These are phyloP conservation scores for Gymnopithys bicolor DNA, from an alignment of 2,797 vertebrate species.

Conservation along the genomic window DNA sequence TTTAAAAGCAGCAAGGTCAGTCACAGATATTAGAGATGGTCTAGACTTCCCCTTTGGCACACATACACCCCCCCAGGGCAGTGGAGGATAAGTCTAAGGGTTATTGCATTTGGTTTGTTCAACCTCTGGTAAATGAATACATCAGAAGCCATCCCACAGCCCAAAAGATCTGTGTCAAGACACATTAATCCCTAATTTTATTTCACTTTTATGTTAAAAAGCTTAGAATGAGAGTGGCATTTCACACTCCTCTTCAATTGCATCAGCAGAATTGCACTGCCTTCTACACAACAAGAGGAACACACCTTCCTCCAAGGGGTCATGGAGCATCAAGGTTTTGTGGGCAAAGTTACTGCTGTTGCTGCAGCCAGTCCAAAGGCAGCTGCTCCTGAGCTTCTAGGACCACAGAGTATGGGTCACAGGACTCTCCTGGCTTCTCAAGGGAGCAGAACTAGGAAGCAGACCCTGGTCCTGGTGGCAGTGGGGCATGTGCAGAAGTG, in stretches of 20 bases:
- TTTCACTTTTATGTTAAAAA: background rate
- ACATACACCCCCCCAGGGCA: background rate
- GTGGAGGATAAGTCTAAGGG: background rate
- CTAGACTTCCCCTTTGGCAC: background rate
- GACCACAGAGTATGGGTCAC: background rate
- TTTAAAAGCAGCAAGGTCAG: background rate
- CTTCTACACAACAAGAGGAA: background rate
- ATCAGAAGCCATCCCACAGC: background rate
- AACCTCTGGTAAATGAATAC: background rate
- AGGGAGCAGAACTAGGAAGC: background rate
- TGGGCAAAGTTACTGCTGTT: background rate
- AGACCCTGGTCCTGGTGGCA: accelerated
- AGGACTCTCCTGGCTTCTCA: background rate
- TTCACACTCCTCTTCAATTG: background rate
- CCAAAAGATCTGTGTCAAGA: background rate
- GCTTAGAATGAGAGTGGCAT: background rate
- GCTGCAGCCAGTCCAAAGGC: background rate
- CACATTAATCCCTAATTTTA: background rate
- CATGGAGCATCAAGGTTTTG: background rate
- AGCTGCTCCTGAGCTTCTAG: background rate
- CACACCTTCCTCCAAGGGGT: background rate
- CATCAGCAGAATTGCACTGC: background rate
- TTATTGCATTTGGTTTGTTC: background rate
- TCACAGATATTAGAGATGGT: background rate
- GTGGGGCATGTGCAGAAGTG: background rate